Conservation (phyloP, 2,113 vertebrate genomes). For the Cephalophus harveyi region DNA sequence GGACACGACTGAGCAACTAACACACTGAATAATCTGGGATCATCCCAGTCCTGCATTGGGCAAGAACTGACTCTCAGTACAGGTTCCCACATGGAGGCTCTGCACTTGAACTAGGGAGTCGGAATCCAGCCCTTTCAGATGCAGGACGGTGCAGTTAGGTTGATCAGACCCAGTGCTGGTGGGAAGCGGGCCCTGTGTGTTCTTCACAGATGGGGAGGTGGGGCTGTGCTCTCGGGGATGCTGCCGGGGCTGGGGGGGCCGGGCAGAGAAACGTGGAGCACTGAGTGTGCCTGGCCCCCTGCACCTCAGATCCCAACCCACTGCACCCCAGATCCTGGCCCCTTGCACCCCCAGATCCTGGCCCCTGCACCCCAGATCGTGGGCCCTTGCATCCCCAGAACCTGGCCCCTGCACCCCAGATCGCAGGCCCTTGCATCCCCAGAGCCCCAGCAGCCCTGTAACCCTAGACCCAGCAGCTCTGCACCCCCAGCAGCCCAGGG, state of each 20-base stretch:
- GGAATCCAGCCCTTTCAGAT: neutral
- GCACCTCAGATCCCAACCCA: neutral
- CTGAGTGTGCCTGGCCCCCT: neutral
- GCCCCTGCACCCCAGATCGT: too few species aligned
- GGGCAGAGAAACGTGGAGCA: neutral
- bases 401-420: neutral
- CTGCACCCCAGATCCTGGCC: too few species aligned
- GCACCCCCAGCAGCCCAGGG: neutral
- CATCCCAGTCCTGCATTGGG: rapidly evolving
- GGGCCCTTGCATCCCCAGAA: neutral
- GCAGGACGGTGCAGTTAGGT: rapidly evolving
- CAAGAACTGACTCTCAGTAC: neutral
- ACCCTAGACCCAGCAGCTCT: too few species aligned
- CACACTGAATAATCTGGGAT: neutral
- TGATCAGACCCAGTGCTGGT: rapidly evolving
- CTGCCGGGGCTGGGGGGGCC: rapidly evolving
- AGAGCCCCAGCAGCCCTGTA: neutral
- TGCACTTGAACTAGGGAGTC: neutral
- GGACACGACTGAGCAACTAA: neutral
- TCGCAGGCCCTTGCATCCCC: neutral
- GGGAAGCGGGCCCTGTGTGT: rapidly evolving
- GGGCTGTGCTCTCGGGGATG: rapidly evolving
- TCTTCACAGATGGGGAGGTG: neutral
- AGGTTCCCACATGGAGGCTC: neutral
- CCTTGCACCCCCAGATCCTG: neutral